These are phyloP conservation scores for Prunella fulvescens DNA, from an alignment of 2,113 vertebrate species.

Conservation along the genomic window DNA sequence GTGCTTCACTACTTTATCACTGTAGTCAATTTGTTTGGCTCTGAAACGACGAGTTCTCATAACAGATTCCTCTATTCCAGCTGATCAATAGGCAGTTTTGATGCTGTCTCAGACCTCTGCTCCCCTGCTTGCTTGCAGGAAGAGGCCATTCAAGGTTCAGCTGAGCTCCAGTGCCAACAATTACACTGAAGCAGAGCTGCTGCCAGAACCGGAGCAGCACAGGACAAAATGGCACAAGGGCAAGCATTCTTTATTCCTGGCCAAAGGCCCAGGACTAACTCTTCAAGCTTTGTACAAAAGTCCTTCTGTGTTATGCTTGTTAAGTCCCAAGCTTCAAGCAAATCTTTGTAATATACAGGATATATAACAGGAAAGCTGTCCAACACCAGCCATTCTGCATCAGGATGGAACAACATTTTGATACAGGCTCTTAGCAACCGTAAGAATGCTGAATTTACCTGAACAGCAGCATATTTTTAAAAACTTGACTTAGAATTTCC, in stretches of 20 bases:
- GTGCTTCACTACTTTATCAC: background rate
- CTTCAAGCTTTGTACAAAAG: constrained; percentile 46
- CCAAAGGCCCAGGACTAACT: constrained; percentile 53
- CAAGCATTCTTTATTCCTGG: constrained; percentile 64
- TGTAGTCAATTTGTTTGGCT: constrained; percentile 34
- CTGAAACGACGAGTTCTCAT: constrained; percentile 24
- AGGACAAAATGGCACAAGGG: constrained; percentile 64
- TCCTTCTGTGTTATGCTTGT: constrained; percentile 50
- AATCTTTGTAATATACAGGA: constrained; percentile 26
- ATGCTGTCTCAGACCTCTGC: background rate
- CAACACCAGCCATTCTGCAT: background rate
- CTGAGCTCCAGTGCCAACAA: constrained; percentile 51
- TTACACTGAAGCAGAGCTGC: constrained; percentile 30
- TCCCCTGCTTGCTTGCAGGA: constrained; percentile 46
- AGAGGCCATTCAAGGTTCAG: constrained; percentile 46
- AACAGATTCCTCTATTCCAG: constrained; percentile 56
- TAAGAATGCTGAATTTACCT: background rate
- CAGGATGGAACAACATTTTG: background rate
- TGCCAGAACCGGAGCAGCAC: constrained; percentile 51
- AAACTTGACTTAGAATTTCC: background rate
- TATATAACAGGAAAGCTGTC: background rate
- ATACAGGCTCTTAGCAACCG: background rate
- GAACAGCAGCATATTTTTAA: background rate
- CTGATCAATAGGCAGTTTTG: constrained; percentile 52
- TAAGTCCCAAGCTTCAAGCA: constrained; percentile 37